Percentiles rank a stretch among this genome's conserved stretches.
These are phyloP conservation scores for Chrysemys picta DNA, from an alignment of 2,113 vertebrate genomes.

Conservation along the genomic window DNA sequence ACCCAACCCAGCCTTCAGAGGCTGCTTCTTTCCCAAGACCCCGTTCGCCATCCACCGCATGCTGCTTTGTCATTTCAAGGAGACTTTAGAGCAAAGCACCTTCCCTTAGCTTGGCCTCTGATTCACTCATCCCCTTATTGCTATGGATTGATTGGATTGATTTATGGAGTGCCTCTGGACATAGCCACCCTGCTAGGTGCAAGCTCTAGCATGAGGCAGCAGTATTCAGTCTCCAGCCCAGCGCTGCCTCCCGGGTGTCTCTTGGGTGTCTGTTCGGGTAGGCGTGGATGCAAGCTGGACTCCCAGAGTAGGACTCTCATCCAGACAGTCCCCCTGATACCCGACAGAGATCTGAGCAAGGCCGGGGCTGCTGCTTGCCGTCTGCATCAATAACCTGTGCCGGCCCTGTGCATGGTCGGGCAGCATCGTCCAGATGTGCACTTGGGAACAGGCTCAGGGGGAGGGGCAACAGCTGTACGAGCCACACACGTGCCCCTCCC, in stretches of 20 bases:
- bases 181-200: neutral
- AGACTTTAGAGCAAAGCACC: neutral
- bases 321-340: neutral
- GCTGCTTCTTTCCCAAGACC: neutral
- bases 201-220: neutral
- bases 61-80: neutral
- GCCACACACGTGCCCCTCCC: neutral
- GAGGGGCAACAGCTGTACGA: conserved; percentile 13
- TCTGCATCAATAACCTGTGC: neutral
- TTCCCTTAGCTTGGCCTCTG: neutral
- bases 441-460: neutral
- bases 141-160: neutral
- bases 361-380: neutral
- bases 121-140: neutral
- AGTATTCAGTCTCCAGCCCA: neutral
- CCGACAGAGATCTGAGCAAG: neutral
- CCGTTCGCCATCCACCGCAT: neutral
- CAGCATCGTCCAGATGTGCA: conserved; percentile 35
- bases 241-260: neutral
- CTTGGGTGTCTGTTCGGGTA: neutral
- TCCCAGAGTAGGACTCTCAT: neutral
- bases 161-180: neutral
- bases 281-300: neutral
- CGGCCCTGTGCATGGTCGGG: neutral
- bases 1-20: neutral